Base-by-base conservation (phyloP, 64 coral and sea anemone genomes). In the Cladopsammia gracilis region DNA sequence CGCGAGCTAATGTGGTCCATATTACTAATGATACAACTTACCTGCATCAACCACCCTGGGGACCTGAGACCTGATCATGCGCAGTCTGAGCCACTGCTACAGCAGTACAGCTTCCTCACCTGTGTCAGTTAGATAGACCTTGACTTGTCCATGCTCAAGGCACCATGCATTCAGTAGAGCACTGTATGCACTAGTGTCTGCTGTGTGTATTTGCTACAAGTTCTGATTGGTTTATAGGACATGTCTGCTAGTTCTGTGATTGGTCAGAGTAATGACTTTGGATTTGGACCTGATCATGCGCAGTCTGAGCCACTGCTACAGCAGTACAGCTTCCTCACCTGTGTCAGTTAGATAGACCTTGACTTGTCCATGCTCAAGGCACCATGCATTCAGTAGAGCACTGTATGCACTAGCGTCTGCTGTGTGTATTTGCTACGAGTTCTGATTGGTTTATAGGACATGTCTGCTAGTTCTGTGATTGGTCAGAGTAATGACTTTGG, bases 251-350 rank as follows among this genome's bases (percentile, higher is more conserved):
- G n/a, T n/a, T n/a, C n/a, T n/a, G n/a, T n/a, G n/a, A n/a, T n/a
- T n/a, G n/a, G n/a, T n/a, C n/a, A n/a, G n/a, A n/a, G n/a, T n/a
- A n/a, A n/a, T n/a, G n/a, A n/a, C n/a, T n/a, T n/a, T n/a, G n/a
- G n/a, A n/a, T n/a, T n/a, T n/a, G n/a, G 96, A 89, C 45, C 96
- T 86, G 72, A 98, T 98, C 97, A 98, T 98, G 48, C 94, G 87
- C 25, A 98, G 87, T 70, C 97, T 90, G 16, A 98, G 79, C 97
- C 97, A 98, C n/a, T 96, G 94, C 2, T 92, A 87, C 9, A 98
- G 82, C 45, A 98, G 70, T 66, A 98, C 60, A 60, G 91, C 91
- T 49, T 98, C 94, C 59, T 98, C 97, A 7, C 97, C 97, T 14
- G 97, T 93, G 54, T 98, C 94, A 5, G 97, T 93, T 25, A 98